Conservation (phyloP, 2,888 invertebrate genomes). For the Philaethria dido region DNA sequence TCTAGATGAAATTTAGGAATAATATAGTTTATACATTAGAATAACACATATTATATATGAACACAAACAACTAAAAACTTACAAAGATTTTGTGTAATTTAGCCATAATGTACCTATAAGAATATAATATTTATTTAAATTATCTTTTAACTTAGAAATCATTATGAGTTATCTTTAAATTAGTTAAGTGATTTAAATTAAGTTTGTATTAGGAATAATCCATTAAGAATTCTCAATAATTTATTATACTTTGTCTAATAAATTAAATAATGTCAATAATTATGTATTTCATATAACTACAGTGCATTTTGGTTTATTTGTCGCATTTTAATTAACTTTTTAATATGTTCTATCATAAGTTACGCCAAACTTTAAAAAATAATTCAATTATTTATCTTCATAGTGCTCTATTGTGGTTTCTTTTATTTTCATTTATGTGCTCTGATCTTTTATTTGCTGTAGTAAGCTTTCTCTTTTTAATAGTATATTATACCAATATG, state of each 20-base stretch:
- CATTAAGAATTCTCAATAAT: not conserved
- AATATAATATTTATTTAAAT: no score
- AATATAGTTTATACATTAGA: no score
- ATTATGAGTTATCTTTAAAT: no score
- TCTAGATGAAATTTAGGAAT: no score
- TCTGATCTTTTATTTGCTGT: not conserved
- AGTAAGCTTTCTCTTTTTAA: not conserved
- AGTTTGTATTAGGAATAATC: no score
- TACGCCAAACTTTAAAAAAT: not conserved
- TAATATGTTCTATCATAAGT: not conserved
- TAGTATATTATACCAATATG: not conserved
- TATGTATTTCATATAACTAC: not conserved
- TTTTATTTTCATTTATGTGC: conserved; percentile 8
- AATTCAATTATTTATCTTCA: not conserved
- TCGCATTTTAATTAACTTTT: not conserved
- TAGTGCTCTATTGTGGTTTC: not conserved
- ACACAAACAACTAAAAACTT: no score
- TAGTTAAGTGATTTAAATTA: no score
- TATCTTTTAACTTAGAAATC: no score
- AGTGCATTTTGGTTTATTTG: not conserved
- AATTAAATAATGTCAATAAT: not conserved
- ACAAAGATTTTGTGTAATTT: no score
- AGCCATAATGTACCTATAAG: no score
- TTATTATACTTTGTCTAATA: not conserved
- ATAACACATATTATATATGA: no score